A percentile compares a stretch with the other conserved stretches of the same genome.
Conservation (phyloP, 2,797 vertebrate genomes). For the Chiloscyllium punctatum region DNA sequence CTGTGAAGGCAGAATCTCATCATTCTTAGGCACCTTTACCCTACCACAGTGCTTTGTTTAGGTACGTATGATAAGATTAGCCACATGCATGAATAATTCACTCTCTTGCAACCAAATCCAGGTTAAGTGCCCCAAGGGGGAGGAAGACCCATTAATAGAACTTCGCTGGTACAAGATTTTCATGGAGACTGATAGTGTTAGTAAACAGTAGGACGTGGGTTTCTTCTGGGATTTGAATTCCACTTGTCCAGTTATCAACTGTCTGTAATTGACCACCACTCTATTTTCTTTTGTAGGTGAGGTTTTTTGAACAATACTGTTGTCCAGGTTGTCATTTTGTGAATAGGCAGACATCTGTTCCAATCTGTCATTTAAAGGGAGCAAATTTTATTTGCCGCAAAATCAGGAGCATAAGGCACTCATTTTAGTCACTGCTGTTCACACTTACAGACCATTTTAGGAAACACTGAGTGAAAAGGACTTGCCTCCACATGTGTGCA, state of each 20-base stretch:
- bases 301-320: background rate
- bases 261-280: background rate
- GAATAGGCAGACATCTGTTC: background rate
- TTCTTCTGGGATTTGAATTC: background rate
- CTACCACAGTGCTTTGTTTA: background rate
- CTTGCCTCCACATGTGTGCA: background rate
- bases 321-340: background rate
- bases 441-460: background rate
- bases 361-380: background rate
- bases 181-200: background rate
- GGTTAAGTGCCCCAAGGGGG: background rate
- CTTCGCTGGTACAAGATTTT: background rate
- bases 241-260: background rate
- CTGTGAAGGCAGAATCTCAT: background rate
- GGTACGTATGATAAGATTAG: background rate
- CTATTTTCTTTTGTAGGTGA: background rate
- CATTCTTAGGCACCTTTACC: background rate
- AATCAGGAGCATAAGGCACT: background rate
- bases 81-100: background rate
- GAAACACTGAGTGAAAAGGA: background rate
- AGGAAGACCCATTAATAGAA: background rate
- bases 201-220: background rate
- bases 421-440: slow-evolving; percentile 23
- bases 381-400: background rate
- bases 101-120: background rate